Percentiles rank a stretch among this genome's conserved stretches.
Conservation (phyloP, 2,888 invertebrate species). For the Leptopilina syphax region DNA sequence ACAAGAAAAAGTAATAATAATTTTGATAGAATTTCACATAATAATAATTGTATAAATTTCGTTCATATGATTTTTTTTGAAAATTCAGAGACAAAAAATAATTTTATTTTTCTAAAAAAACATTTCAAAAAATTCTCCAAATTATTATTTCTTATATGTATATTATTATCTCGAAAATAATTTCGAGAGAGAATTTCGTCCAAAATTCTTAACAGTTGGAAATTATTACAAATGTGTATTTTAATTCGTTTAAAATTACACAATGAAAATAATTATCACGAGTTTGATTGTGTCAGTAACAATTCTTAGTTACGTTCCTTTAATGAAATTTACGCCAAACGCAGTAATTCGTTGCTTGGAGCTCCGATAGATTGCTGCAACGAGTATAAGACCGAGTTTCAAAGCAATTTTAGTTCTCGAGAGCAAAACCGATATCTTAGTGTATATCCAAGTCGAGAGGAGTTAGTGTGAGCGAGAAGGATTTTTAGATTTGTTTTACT, state of each 20-base stretch:
- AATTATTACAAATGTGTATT: neutral
- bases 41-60: no score
- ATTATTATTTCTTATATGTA: no score
- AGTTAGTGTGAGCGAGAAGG: constrained; percentile 42
- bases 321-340: constrained; percentile 30
- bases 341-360: constrained; percentile 24
- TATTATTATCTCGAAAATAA: no score
- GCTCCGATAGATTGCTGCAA: constrained; percentile 36
- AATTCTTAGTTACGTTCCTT: neutral
- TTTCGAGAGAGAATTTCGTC: no score
- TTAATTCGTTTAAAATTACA: neutral
- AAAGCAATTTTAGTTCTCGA: constrained; percentile 49
- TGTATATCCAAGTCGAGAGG: neutral
- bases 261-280: constrained; percentile 18
- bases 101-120: no score
- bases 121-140: no score
- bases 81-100: no score
- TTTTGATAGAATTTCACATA: no score
- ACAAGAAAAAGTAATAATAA: no score
- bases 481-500: constrained; percentile 56
- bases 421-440: constrained; percentile 33
- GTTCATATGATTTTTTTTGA: no score
- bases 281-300: constrained; percentile 29
- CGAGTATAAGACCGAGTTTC: constrained; percentile 34
- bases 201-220: neutral